Evolutionary conservation across 1,140 invertebrate species (phyloP).

Genomic region (Drosophila quadrilineata): DNA sequence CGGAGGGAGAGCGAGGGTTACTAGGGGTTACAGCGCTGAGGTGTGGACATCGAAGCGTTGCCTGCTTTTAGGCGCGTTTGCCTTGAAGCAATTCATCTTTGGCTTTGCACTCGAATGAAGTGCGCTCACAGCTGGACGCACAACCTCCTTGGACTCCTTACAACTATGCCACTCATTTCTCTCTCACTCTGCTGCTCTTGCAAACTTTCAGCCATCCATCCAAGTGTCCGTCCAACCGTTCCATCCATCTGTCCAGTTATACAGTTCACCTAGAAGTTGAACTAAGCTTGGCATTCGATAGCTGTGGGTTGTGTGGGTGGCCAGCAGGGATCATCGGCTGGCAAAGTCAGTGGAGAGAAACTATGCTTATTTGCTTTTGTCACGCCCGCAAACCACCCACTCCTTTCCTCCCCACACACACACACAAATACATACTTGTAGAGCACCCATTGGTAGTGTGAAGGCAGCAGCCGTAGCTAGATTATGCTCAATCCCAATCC

Average conservation of each 20-base stretch:
- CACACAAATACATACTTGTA: conserved; percentile 15
- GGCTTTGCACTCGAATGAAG: conserved; percentile 24
- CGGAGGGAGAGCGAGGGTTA: no score
- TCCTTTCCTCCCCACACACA: background rate
- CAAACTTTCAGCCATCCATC: conserved; percentile 15
- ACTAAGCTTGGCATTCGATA: conserved; percentile 21
- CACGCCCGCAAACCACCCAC: conserved; percentile 32
- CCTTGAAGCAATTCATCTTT: conserved; percentile 66
- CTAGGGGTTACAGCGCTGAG: conserved; percentile 60
- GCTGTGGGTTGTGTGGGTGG: background rate
- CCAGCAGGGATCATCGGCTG: conserved; percentile 24
- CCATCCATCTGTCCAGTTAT: conserved; percentile 3
- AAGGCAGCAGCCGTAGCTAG: conserved; percentile 28
- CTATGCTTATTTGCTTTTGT: conserved; percentile 50
- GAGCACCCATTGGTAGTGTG: background rate
- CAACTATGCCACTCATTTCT: no score
- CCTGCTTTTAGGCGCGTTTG: background rate
- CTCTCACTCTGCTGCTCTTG: no score
- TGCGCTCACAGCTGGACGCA: conserved; percentile 39
- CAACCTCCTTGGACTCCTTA: no score
- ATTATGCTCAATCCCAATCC: no score
- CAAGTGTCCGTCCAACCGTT: no score
- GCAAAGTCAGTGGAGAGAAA: conserved; percentile 26
- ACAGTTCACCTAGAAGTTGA: conserved; percentile 10
- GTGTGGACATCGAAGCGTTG: background rate